A percentile compares a stretch with the other conserved stretches of the same genome.
These are phyloP conservation scores for Chydorus sphaericus DNA, from an alignment of 2,888 invertebrate species.

Conservation along the genomic window DNA sequence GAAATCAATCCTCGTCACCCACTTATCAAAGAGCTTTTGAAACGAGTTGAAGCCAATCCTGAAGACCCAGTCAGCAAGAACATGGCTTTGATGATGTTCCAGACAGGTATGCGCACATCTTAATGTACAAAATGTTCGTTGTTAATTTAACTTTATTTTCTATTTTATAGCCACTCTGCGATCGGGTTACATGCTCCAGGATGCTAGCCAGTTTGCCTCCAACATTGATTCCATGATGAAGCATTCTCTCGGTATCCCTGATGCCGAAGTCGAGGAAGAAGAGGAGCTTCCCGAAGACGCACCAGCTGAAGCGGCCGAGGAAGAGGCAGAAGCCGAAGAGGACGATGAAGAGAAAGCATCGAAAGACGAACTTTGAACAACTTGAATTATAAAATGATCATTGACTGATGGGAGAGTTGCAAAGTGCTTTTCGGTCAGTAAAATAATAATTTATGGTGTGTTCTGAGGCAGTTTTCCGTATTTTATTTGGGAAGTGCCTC, in stretches of 20 bases:
- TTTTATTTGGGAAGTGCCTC: no score
- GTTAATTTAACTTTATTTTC: background rate
- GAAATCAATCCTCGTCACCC: constrained; percentile 98
- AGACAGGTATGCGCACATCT: constrained; percentile 42
- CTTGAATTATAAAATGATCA: no score
- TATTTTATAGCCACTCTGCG: constrained; percentile 56
- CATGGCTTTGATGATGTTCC: constrained; percentile 77
- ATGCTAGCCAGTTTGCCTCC: constrained; percentile 74
- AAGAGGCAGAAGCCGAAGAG: constrained; percentile 29
- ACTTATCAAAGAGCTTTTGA: constrained; percentile 75
- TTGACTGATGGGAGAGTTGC: no score
- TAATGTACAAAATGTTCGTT: background rate
- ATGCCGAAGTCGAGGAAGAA: constrained; percentile 39
- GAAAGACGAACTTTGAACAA: background rate
- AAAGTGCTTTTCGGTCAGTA: no score
- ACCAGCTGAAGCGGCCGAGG: constrained; percentile 31
- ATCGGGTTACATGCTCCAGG: constrained; percentile 83
- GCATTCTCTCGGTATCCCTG: constrained; percentile 56
- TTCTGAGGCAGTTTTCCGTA: no score
- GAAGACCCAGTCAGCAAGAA: constrained; percentile 62
- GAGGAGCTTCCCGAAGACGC: constrained; percentile 32
- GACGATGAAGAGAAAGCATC: constrained; percentile 24
- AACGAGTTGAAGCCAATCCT: constrained; percentile 60
- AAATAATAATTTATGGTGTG: no score
- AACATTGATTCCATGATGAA: constrained; percentile 82